Base-by-base conservation (phyloP, 1,140 invertebrate species). In the Drosophila subpulchrella region DNA sequence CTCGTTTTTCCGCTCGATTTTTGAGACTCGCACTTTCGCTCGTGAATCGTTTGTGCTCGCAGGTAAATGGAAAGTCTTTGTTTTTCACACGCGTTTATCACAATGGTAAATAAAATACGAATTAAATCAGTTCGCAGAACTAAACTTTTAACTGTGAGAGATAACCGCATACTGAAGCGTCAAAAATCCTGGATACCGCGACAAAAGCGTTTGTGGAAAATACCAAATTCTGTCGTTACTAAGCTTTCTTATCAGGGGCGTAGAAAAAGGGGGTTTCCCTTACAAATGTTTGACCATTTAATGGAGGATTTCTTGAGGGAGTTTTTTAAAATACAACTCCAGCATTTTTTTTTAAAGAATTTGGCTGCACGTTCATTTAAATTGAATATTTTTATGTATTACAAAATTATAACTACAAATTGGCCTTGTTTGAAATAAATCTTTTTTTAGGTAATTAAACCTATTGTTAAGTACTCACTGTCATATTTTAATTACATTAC, bases 61-160 rank as follows among this genome's bases (percentile, higher is more conserved):
- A 41, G 60, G 30, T 44, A 54, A 54, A 36, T 42, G 50, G 48
- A 68, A 68, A 54, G 47, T 66, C 62, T 68, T 38, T 42, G 60
- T 51, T 68, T 68, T 68, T 66, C 42, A 66, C 65, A 59, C 42
- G 57, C 57, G 57, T 39, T 59, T 48, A 59, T 59, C 32, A 48
- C 44, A 38, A 48, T 32, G 15, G 32, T 48, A 59, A 59, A 59
- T 59, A 59, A 59, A 59, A 48, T 30, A 59, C 13, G 32, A 59
- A 30, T 48, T 59, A 48, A 59, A 17, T 48, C 57, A 53, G 50
- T 39, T 51, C 32, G 44, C 17, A 48, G 57, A 59, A 44, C 13
- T 39, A 34, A 48, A 59, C 57, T 59, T 59, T 59, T 48, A 48
- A 59, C 44, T 38, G 32, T 59, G 44, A 59, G 15, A 46, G 17